Conservation (phyloP, 1,140 invertebrate genomes). For the Cyphomyrmex costatus region DNA sequence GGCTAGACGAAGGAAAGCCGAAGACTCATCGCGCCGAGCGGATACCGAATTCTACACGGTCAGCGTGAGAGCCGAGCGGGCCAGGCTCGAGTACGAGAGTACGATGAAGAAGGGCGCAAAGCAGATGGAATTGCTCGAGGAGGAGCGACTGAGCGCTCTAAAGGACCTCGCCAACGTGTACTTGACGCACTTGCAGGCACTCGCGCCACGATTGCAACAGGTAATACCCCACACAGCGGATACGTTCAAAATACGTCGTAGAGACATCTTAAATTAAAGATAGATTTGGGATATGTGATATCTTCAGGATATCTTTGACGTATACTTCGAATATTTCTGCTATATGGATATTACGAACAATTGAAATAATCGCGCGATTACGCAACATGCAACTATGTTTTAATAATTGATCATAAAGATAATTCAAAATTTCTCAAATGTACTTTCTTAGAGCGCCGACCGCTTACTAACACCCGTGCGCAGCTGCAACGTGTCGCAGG, state of each 20-base stretch:
- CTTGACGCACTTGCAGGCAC: constrained; percentile 91
- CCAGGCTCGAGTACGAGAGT: constrained; percentile 96
- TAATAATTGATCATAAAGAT: too few species aligned
- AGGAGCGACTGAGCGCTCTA: constrained; percentile 94
- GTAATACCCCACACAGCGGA: too few species aligned
- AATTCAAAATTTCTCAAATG: not conserved
- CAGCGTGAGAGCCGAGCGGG: constrained; percentile 95
- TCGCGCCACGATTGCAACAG: constrained; percentile 90
- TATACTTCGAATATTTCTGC: too few species aligned
- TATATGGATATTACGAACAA: too few species aligned
- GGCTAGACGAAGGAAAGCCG: constrained; percentile 95
- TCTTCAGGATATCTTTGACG: too few species aligned
- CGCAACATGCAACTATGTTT: too few species aligned
- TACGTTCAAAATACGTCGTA: too few species aligned
- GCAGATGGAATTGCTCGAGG: constrained; percentile 94
- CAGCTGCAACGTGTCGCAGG: constrained; percentile 91
- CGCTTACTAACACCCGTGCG: constrained; percentile 90
- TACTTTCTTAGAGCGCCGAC: constrained; percentile 89
- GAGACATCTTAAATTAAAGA: too few species aligned
- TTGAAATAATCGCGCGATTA: too few species aligned
- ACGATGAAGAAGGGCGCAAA: constrained; percentile 93
- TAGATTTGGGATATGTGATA: too few species aligned
- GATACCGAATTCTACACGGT: constrained; percentile 97
- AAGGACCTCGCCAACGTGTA: constrained; percentile 93
- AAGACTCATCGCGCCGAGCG: constrained; percentile 95